Evolutionary conservation across 2,113 vertebrate genomes (phyloP), one percentile per base, ranked within the genome.

Genomic region (Passer domesticus): DNA sequence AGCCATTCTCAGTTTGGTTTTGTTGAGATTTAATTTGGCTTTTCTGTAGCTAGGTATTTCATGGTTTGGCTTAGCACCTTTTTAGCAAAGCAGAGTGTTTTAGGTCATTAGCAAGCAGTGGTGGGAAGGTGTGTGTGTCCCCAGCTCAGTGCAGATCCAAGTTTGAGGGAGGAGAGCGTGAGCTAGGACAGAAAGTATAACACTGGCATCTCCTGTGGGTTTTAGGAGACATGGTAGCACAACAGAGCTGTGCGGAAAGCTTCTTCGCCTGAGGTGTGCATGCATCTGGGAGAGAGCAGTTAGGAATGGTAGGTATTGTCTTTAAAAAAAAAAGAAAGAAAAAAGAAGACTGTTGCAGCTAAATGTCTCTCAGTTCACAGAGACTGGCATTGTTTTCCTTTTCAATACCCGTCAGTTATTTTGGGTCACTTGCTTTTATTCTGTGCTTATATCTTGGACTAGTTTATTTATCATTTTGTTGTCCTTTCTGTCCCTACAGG

Each of bases 51-150:
- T 78, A 24, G 43, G 7, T 52, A 28, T 44, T 83, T 83, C 3
- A 14, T 30, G 17, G 6, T 22, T 55, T 7, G 4, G 11, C 13
- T 73, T 44, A 55, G 35, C 59, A 17, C 7, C 11, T 19, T 55
- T 82, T 30, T 37, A 28, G 30, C 5, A 3, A 58, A 53, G 41
- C 12, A 15, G 21, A 17, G 12, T 76, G 11, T n/a, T 76, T 85
- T 37, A 6, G 14, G 18, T 47, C 0, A 0, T 23, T 35, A 10
- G 10, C 11, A 0, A 64, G 49, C 33, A 27, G 16, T 2, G 58
- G 12, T 64, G 68, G 62, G 67, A 80, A 33, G 63, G 20, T 19
- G 20, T 1, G 0, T 21, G 47, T 59, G 39, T 18, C 21, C 50
- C 46, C 8, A 6, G 22, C n/a, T 70, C 25, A 3, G 44, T 43